Conservation (phyloP, 2,888 invertebrate genomes). For the Kuschelorhynchus macadamiae region DNA sequence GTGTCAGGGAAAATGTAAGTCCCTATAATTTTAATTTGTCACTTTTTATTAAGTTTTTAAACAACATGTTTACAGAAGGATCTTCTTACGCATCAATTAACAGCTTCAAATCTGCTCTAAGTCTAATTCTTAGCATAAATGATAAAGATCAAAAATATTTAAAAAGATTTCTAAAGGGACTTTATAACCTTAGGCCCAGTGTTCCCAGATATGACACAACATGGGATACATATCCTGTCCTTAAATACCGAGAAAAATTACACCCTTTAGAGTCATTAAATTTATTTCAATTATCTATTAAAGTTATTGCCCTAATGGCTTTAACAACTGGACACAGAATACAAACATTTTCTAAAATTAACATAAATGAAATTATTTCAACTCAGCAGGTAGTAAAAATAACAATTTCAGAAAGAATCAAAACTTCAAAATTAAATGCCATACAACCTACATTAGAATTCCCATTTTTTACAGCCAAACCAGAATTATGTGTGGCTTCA, state of each 20-base stretch:
- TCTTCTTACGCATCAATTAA: slow-evolving; percentile 18
- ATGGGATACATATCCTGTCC: slow-evolving; percentile 36
- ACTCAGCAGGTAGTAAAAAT: neutral
- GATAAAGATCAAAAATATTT: slow-evolving; percentile 4
- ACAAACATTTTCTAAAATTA: no score
- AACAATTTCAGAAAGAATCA: slow-evolving; percentile 32
- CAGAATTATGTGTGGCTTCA: slow-evolving; percentile 2
- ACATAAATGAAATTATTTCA: neutral
- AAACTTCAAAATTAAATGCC: slow-evolving; percentile 29
- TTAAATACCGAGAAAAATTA: slow-evolving; percentile 23
- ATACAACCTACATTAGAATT: slow-evolving; percentile 31
- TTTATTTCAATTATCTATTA: slow-evolving; percentile 17
- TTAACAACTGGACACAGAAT: no score
- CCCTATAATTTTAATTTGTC: slow-evolving; percentile 4
- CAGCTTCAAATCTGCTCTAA: slow-evolving; percentile 12
- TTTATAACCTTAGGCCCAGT: slow-evolving; percentile 27
- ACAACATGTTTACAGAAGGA: neutral
- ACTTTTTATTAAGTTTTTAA: slow-evolving; percentile 8
- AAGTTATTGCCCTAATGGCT: no score
- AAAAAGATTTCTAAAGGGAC: slow-evolving; percentile 28
- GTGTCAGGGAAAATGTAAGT: slow-evolving; percentile 12
- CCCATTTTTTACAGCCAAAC: no score
- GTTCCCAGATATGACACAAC: slow-evolving; percentile 33
- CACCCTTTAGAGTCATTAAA: slow-evolving; percentile 20
- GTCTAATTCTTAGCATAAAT: neutral